Base-by-base conservation (phyloP, 2,888 invertebrate species). In the Macaria notata region DNA sequence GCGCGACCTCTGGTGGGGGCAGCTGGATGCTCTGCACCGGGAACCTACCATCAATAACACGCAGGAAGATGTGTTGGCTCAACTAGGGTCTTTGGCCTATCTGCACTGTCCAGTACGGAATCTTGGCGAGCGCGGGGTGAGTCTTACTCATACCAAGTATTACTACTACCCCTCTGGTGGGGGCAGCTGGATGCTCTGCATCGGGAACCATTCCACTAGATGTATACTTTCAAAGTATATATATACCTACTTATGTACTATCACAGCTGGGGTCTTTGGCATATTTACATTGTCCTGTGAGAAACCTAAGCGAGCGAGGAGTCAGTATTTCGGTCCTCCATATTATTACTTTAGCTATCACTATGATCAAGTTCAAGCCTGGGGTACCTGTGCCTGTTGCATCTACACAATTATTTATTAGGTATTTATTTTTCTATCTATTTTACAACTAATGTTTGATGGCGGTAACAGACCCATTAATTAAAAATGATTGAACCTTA, bases 221-320 rank as follows among this genome's bases (percentile, higher is more conserved):
- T 70, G 95, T 7, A 7, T 6, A 3, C 41, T 29, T 44, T 5
- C 44, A 19, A 19, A 19, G 19, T 19, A 2, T 19, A 19, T 19
- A 2, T 19, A 19, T 19, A 19, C 2, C 1, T 19, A 19, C 19
- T 19, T 19, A 95, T 81, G 93, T 95, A 66, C 94, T 95, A 47
- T 95, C 94, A 68, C 96, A 96, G 84, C 92, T 96, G 61, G 96
- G 96, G 49, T 94, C 95, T 55, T 94, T 95, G 45, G 96, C 96
- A 64, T 96, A 95, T 88, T 93, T 96, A 72, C 96, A 96, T 84
- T 96, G 96, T 85, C 94, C 95, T 76, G 95, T 96, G 75, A 93
- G 95, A 58, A 93, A 94, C 86, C 93, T 95, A 68, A 95, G 94
- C 69, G 96, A 96, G 81, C 92, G 96, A 76, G 94, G 94, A 72